Evolutionary conservation across 2,888 invertebrate genomes (phyloP), one percentile per base, ranked within the genome.

Genomic region (Ceramica pisi): DNA sequence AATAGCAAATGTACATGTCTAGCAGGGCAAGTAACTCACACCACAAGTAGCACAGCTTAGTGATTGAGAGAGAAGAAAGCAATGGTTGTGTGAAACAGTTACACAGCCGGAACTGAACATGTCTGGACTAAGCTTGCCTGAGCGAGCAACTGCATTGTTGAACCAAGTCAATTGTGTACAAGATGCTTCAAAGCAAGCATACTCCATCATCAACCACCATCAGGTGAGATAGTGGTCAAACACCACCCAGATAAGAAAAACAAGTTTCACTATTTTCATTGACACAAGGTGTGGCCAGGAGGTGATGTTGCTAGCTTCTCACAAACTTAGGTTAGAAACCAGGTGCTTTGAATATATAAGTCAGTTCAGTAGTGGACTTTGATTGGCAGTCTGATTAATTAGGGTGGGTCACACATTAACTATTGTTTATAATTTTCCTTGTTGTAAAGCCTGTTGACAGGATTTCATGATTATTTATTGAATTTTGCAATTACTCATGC

Each of bases 391-490:
- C 44, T 16, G n/a, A 31, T 46, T 51, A 26, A 41, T 19, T 44
- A 48, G n/a, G 38, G 50, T 62, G 26, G 26, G 12, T 12, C n/a
- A 61, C 35, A 61, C 21, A 53, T 51, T 26, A 38, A 46, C 10
- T 59, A 59, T 23, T 72, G 56, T 62, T 48, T 31, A 61, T 35
- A 38, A 56, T 62, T 75, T 79, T 79, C 75, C 80, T 75, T 79
- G n/a, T 79, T 44, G 4, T 46, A 46, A 26, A 50, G 19, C 41
- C 26, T 61, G 41, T 44, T 51, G 51, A 6, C 50, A 72, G 62
- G 26, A 72, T 51, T 63, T 62, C 19, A 53, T 75, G 75, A 71
- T 60, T 60, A 78, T 70, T 38, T 78, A 57, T 21, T 61, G 19
- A 14, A 41, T 46, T 53, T 60, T 21, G 56, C 55, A 56, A 60